A percentile compares a stretch with the other conserved stretches of the same genome.
Evolutionary conservation across 1,140 invertebrate species (phyloP).

Genomic region (Steinernema khuongi): DNA sequence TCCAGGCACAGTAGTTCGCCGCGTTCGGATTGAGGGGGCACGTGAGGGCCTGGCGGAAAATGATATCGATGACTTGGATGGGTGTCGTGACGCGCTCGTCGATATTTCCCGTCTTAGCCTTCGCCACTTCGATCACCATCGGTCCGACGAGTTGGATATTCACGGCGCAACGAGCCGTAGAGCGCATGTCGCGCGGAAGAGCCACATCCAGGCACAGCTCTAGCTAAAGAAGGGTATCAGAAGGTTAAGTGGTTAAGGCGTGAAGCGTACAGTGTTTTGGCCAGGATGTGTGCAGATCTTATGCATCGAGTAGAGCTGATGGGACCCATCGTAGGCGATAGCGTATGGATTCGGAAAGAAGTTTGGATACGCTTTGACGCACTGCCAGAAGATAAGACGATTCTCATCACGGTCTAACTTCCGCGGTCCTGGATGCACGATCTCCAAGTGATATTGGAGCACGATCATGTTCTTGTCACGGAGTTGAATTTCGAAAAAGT

Average conservation of each 20-base stretch:
- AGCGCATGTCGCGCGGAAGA: constrained; percentile 18
- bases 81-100: constrained; percentile 38
- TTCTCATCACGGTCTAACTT: constrained; percentile 42
- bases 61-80: constrained; percentile 47
- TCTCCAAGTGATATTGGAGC: constrained; percentile 39
- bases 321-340: constrained; percentile 44
- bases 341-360: constrained; percentile 42
- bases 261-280: neutral
- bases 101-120: constrained; percentile 30
- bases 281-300: constrained; percentile 2
- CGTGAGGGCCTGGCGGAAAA: constrained; percentile 45
- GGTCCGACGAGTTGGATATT: constrained; percentile 38
- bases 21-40: constrained; percentile 43
- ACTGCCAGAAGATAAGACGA: constrained; percentile 44
- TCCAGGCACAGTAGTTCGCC: constrained; percentile 45
- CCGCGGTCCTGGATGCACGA: constrained; percentile 35
- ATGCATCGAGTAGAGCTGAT: constrained; percentile 35
- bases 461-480: constrained; percentile 34
- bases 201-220: constrained; percentile 17
- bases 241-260: neutral
- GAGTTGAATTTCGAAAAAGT: constrained; percentile 36
- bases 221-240: neutral
- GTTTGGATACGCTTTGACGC: constrained; percentile 30
- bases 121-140: constrained; percentile 33
- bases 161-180: constrained; percentile 29